phyloP scores from a whole-genome alignment of 1,140 invertebrate genomes.

The Neuroterus valhalla region DNA sequence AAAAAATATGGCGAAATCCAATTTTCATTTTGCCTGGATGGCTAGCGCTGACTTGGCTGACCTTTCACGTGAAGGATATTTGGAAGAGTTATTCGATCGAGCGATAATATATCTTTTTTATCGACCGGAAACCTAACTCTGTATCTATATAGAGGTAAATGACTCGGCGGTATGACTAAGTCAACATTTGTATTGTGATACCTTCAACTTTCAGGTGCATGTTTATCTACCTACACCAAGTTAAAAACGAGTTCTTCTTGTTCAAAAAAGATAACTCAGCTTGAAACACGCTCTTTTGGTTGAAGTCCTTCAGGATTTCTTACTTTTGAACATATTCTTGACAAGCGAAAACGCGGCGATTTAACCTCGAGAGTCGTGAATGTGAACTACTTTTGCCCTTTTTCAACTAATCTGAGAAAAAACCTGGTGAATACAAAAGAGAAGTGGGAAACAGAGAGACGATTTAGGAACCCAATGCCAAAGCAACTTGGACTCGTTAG shows the following conservation, averaged over 20 bases:
- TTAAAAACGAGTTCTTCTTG: not conserved
- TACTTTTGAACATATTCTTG: not conserved
- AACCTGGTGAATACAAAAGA: not conserved
- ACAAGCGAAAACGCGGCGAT: not conserved
- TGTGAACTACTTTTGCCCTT: not conserved
- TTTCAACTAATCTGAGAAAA: not conserved
- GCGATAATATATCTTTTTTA: too few relatives aligned
- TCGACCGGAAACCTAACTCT: too few relatives aligned
- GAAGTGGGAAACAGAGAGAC: conserved; percentile 1
- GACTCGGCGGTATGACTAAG: not conserved
- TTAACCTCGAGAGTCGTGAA: not conserved
- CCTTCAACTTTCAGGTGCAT: not conserved
- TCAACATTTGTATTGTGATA: not conserved
- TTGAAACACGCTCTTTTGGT: not conserved
- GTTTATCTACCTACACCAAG: not conserved
- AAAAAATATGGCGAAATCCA: too few relatives aligned
- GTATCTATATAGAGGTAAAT: not conserved
- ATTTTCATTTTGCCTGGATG: too few relatives aligned
- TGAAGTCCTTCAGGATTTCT: conserved; percentile 1
- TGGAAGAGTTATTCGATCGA: too few relatives aligned
- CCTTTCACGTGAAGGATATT: too few relatives aligned
- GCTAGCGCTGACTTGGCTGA: too few relatives aligned
- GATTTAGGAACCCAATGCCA: conserved; percentile 13
- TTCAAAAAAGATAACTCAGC: not conserved
- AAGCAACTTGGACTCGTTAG: not conserved